These are phyloP conservation scores for Bombus cullumanus DNA, from an alignment of 1,140 invertebrate genomes.

Conservation along the genomic window DNA sequence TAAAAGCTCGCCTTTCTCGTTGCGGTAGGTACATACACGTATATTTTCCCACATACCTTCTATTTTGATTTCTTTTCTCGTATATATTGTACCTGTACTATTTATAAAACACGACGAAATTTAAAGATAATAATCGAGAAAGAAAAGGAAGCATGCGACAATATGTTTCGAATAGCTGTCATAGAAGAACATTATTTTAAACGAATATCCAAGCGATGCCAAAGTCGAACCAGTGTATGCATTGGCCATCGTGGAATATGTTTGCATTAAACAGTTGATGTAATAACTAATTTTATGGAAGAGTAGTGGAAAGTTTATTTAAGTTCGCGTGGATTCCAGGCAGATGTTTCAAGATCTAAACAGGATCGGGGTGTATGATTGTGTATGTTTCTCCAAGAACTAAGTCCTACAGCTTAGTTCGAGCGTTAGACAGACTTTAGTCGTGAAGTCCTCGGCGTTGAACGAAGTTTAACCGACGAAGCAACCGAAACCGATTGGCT, in stretches of 20 bases:
- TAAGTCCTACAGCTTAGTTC: constrained; percentile 35
- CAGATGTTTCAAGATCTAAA: constrained; percentile 49
- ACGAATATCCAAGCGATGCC: not conserved
- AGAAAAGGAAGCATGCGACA: too few relatives aligned
- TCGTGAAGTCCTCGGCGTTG: constrained; percentile 4
- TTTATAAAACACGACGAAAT: too few relatives aligned
- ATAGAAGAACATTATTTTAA: not conserved
- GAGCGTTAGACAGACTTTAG: constrained; percentile 33
- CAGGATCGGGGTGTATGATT: not conserved
- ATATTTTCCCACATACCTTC: too few relatives aligned
- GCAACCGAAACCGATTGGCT: constrained; percentile 20
- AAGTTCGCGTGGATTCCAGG: constrained; percentile 14
- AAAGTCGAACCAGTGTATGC: not conserved
- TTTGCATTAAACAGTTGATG: not conserved
- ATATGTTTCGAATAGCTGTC: too few relatives aligned
- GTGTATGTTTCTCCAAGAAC: constrained; percentile 32
- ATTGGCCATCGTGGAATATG: not conserved
- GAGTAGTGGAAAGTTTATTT: not conserved
- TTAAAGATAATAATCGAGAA: too few relatives aligned
- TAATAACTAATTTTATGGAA: constrained; percentile 21
- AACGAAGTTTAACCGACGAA: constrained; percentile 39
- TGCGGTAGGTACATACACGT: too few relatives aligned
- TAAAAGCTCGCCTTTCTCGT: too few relatives aligned
- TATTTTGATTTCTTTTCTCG: too few relatives aligned
- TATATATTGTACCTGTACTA: too few relatives aligned